Evolutionary conservation across 2,888 invertebrate genomes (phyloP).

Genomic region (Trissolcus brochymenae): DNA sequence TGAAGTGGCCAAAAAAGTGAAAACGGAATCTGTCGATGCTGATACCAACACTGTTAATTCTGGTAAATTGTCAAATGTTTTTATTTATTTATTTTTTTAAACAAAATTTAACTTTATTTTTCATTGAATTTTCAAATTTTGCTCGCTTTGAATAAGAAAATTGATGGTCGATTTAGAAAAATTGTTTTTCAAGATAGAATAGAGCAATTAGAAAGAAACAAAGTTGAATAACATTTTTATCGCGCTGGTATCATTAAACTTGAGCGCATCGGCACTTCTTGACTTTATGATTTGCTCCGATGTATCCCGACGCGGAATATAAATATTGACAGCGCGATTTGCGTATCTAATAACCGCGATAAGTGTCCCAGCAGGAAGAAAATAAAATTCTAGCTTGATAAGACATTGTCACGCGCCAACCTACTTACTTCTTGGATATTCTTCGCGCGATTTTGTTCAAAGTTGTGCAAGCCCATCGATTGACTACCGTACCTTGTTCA

Average conservation of each 20-base stretch:
- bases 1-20: slow-evolving; percentile 83
- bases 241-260: slow-evolving; percentile 39
- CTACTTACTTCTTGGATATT: slow-evolving; percentile 58
- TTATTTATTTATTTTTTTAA: neutral
- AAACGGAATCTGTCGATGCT: slow-evolving; percentile 90
- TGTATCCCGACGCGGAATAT: slow-evolving; percentile 46
- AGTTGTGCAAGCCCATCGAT: slow-evolving; percentile 54
- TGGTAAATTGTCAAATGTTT: slow-evolving; percentile 82
- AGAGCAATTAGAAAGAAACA: slow-evolving; percentile 4
- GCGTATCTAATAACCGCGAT: slow-evolving; percentile 56
- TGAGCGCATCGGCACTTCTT: slow-evolving; percentile 39
- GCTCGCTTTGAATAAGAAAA: too few species aligned
- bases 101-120: too few species aligned
- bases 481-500: slow-evolving; percentile 35
- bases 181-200: too few species aligned
- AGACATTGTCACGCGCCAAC: slow-evolving; percentile 56
- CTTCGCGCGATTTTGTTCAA: slow-evolving; percentile 43
- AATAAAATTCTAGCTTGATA: slow-evolving; percentile 53
- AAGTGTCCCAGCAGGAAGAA: slow-evolving; percentile 41
- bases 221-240: slow-evolving; percentile 41
- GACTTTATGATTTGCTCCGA: slow-evolving; percentile 53
- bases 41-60: slow-evolving; percentile 94
- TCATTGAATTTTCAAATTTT: too few species aligned
- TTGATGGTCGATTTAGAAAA: too few species aligned
- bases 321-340: slow-evolving; percentile 57